These are phyloP conservation scores for Conus ventricosus DNA, from an alignment of 1,140 invertebrate species.

Conservation along the genomic window DNA sequence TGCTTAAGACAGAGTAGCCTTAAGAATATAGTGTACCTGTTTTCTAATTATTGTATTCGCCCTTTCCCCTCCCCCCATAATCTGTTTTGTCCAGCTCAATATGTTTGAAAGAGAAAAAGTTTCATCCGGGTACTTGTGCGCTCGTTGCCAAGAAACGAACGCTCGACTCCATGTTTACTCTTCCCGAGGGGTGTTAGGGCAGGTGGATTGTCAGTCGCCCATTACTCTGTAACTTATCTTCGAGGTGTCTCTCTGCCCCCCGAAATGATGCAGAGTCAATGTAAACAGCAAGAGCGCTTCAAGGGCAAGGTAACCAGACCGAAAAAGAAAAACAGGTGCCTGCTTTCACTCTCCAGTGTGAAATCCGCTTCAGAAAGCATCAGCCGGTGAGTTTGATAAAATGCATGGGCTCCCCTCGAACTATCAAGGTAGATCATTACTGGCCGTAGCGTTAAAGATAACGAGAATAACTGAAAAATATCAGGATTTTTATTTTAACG, in stretches of 20 bases:
- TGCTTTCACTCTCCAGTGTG: constrained; percentile 24
- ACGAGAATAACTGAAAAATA: too few species aligned
- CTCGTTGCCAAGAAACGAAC: constrained; percentile 32
- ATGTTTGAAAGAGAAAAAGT: neutral
- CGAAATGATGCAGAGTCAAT: constrained; percentile 27
- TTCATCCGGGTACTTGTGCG: constrained; percentile 19
- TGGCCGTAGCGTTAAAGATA: neutral
- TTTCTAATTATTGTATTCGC: too few species aligned
- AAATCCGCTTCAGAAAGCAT: neutral
- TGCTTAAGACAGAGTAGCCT: too few species aligned
- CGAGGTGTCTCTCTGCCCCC: neutral
- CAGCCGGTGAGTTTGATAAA: constrained; percentile 32
- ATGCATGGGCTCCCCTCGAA: neutral
- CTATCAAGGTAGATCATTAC: neutral
- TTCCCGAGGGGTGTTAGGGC: neutral
- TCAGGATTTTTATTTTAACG: too few species aligned
- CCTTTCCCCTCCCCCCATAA: too few species aligned
- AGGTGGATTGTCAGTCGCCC: neutral
- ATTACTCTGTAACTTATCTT: neutral
- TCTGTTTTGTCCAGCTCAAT: neutral
- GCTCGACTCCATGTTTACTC: constrained; percentile 39
- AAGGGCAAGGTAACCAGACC: constrained; percentile 33
- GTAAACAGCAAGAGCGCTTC: constrained; percentile 32
- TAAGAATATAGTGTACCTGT: too few species aligned
- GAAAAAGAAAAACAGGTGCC: neutral